Evolutionary conservation across 2,797 vertebrate genomes (phyloP), one percentile per base, ranked within the genome.

Genomic region (Phyllotis vaccarum): DNA sequence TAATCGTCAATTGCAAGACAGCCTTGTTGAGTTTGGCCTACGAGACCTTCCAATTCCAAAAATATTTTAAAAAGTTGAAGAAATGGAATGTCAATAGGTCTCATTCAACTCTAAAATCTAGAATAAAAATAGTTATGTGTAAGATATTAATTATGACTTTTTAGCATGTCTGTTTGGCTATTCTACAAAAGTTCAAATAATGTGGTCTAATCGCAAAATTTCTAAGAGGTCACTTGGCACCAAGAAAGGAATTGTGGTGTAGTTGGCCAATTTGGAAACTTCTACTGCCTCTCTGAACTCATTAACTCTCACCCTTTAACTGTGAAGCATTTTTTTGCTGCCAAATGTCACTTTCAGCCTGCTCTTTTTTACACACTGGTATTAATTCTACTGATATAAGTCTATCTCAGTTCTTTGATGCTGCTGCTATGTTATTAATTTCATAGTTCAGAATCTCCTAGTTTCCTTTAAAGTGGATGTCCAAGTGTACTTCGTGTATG

Each of bases 31-130:
- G 27, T 31, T 22, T 66, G 27, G 46, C n/a, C 46, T 54, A n/a
- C 5, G n/a, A 54, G n/a, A 16, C 12, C 49, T 31, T 90, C 1
- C 10, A 27, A 5, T 78, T 78, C 4, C 3, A 52, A 72, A 81
- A 76, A 1, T 3, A 22, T 49, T 49, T 49, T 49, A 81, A 46
- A 86, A 12, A 12, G 13, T 17, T 4, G 16, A 56, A 85, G 31
- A 3, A 31, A 70, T 10, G 79, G 78, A 70, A 31, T 22, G 2
- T 0, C 2, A n/a, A 2, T 29, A 1, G 2, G 7, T 24, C n/a
- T 22, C 46, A 56, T 6, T 31, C 27, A 87, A 83, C 11, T 24
- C 17, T 19, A 29, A 62, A 88, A 68, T 3, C 2, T 27, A 60
- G 8, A 62, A 5, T 34, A 74, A 29, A 5, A 1, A 85, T n/a